phyloP scores from a whole-genome alignment of 92 coral and sea anemone genomes.

The Umimayanthus chanpuru region DNA sequence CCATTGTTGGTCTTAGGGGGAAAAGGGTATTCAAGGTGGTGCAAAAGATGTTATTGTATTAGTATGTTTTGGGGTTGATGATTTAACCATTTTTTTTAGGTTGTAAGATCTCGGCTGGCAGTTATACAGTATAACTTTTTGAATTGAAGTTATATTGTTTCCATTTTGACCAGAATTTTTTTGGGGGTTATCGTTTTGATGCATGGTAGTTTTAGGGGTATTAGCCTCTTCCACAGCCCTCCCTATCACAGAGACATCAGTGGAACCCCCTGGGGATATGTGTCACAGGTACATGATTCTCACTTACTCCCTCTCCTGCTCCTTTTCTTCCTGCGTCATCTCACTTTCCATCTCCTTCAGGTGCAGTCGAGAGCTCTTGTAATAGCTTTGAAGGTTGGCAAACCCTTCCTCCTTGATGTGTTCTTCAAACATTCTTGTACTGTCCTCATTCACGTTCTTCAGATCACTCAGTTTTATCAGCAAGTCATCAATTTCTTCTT shows the following conservation, averaged over 20 bases:
- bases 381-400: slow-evolving; percentile 74
- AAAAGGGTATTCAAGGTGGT: too few relatives aligned
- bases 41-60: too few relatives aligned
- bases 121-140: background rate
- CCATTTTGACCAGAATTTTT: background rate
- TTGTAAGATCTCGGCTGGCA: background rate
- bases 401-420: slow-evolving; percentile 76
- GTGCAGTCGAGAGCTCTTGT: slow-evolving; percentile 75
- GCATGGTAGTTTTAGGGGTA: background rate
- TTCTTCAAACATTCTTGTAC: slow-evolving; percentile 1
- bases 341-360: slow-evolving; percentile 78
- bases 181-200: background rate
- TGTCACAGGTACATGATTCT: background rate
- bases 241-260: background rate
- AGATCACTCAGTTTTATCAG: slow-evolving; percentile 39
- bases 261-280: background rate
- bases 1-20: too few relatives aligned
- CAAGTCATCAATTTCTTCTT: slow-evolving; percentile 42
- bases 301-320: slow-evolving; percentile 80
- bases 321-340: slow-evolving; percentile 72
- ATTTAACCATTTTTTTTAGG: too few relatives aligned
- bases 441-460: slow-evolving; percentile 23
- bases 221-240: background rate
- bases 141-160: too few relatives aligned
- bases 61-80: too few relatives aligned